Evolutionary conservation across 1,140 invertebrate species (phyloP), one percentile per base, ranked within the genome.

Genomic region (Papilio glaucus): DNA sequence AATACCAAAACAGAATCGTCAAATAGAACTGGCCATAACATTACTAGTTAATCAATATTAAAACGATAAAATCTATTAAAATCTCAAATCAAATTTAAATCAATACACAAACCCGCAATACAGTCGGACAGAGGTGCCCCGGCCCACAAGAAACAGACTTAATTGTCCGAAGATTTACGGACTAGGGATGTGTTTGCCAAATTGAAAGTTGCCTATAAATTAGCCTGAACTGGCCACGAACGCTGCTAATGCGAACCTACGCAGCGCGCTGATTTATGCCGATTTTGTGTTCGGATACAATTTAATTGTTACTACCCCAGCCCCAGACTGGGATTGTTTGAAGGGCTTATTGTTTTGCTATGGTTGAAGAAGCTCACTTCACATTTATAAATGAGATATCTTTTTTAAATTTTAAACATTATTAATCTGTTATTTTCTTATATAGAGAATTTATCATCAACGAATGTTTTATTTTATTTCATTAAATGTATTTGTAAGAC

Each of bases 161-260:
- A 86, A 85, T 86, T 86, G 84, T 80, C 82, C 65, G 72, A 53
- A 87, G 84, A 89, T 89, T 88, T 88, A 89, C 85, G 82, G 70
- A 69, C 72, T 49, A 53, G 81, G 79, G 72, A 76, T 76, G 78
- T 87, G 88, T 87, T 86, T 68, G 74, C 82, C 75, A 87, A 88
- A 89, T 88, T 89, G 87, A 89, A 90, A 90, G 85, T 90, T 85
- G 77, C 79, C 88, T 82, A 88, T 89, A 89, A 89, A 89, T 89
- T 85, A 84, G 76, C 38, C 62, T 26, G 69, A 38, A 72, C 73
- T 68, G 79, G 57, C 75, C 70, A 49, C 74, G 72, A 73, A 75
- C 72, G 69, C 21, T 71, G 69, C 74, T 83, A 80, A 79, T 79
- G 81, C 78, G 37, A 33, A 65, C 62, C 62, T 65, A 65, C 62